These are phyloP conservation scores for Botia kubotai DNA, from an alignment of 2,797 vertebrate species.

Conservation along the genomic window DNA sequence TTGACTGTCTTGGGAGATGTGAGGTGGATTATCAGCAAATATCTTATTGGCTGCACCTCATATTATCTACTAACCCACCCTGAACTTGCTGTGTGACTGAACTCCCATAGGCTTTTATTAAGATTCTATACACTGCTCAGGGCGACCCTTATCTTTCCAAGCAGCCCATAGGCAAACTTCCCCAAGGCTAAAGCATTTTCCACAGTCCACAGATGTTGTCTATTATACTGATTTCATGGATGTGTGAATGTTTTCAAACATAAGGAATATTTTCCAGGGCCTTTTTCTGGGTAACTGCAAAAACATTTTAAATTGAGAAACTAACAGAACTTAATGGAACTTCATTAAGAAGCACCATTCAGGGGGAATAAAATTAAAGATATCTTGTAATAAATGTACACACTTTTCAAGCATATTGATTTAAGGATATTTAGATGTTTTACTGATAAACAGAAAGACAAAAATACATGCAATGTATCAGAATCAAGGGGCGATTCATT, in stretches of 20 bases:
- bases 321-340: too few relatives aligned
- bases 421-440: too few relatives aligned
- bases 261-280: neutral
- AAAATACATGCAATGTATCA: too few relatives aligned
- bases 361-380: too few relatives aligned
- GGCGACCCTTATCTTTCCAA: slow-evolving; percentile 9
- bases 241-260: neutral
- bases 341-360: too few relatives aligned
- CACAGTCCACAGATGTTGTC: neutral
- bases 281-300: neutral
- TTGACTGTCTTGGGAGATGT: slow-evolving; percentile 30
- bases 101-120: slow-evolving; percentile 33
- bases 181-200: neutral
- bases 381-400: too few relatives aligned
- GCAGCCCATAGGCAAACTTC: slow-evolving; percentile 1
- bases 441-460: too few relatives aligned
- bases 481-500: too few relatives aligned
- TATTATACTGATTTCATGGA: neutral
- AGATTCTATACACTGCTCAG: slow-evolving; percentile 24
- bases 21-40: slow-evolving; percentile 9
- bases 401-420: too few relatives aligned
- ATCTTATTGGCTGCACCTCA: neutral
- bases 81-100: neutral
- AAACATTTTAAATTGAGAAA: neutral
- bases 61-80: neutral